Evolutionary conservation across 2,888 invertebrate genomes (phyloP).

Genomic region (Autographa pulchrina): DNA sequence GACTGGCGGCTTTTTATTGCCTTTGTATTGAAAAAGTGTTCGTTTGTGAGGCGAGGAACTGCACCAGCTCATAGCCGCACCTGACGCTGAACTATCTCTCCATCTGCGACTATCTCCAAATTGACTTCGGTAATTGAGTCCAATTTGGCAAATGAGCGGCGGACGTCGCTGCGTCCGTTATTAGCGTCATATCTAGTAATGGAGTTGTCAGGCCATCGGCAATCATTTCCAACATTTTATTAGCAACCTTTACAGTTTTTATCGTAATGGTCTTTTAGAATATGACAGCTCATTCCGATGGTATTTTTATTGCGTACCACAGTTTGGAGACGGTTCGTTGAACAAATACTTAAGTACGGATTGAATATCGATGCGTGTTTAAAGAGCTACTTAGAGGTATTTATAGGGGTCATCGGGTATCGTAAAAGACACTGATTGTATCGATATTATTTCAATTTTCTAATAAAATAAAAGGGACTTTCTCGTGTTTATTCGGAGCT

Average conservation of each 20-base stretch:
- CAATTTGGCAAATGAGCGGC: conserved; percentile 77
- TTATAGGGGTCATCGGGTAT: conserved; percentile 68
- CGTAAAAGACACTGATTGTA: conserved; percentile 75
- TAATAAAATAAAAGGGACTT: conserved; percentile 65
- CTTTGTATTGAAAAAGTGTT: conserved; percentile 85
- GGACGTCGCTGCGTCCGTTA: conserved; percentile 59
- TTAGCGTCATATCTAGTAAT: conserved; percentile 77
- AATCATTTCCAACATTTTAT: conserved; percentile 72
- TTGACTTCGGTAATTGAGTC: conserved; percentile 77
- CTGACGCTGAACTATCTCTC: conserved; percentile 74
- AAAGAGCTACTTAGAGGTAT: conserved; percentile 65
- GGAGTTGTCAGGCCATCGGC: conserved; percentile 68
- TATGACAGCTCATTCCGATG: conserved; percentile 69
- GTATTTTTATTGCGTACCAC: conserved; percentile 69
- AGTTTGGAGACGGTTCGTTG: conserved; percentile 55
- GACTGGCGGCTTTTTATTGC: conserved; percentile 86
- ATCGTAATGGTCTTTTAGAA: conserved; percentile 70
- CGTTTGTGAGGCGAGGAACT: conserved; percentile 46
- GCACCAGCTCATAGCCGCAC: conserved; percentile 65
- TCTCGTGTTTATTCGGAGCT: conserved; percentile 72
- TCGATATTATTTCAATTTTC: conserved; percentile 77
- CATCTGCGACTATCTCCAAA: conserved; percentile 66
- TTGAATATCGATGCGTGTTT: conserved; percentile 68
- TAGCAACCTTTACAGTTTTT: conserved; percentile 67
- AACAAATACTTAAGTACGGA: conserved; percentile 66